Evolutionary conservation across 2,888 invertebrate genomes (phyloP).

Genomic region (Brachyptera putata): DNA sequence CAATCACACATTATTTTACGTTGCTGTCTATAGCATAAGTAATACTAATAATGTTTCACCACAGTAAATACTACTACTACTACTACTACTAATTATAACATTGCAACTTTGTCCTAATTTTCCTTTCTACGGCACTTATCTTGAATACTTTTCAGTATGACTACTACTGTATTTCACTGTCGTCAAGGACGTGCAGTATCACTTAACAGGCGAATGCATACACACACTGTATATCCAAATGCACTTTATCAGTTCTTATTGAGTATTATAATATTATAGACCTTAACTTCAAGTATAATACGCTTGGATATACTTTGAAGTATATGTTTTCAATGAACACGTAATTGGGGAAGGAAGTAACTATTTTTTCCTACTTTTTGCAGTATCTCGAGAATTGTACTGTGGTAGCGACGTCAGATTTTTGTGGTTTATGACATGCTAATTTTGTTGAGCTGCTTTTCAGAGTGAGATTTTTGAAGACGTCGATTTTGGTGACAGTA

Average conservation of each 20-base stretch:
- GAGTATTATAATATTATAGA: slow-evolving; percentile 12
- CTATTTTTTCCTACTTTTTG: slow-evolving; percentile 30
- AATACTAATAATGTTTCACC: background rate
- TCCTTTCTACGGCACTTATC: slow-evolving; percentile 60
- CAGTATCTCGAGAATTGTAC: slow-evolving; percentile 28
- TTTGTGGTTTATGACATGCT: slow-evolving; percentile 25
- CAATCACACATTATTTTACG: slow-evolving; percentile 41
- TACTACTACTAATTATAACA: slow-evolving; percentile 38
- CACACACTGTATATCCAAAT: slow-evolving; percentile 34
- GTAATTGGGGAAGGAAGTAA: slow-evolving; percentile 30
- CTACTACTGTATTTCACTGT: slow-evolving; percentile 33
- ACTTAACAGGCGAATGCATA: slow-evolving; percentile 30
- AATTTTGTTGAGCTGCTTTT: slow-evolving; percentile 34
- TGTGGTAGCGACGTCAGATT: slow-evolving; percentile 26
- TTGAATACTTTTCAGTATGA: slow-evolving; percentile 35
- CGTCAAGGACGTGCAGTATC: slow-evolving; percentile 29
- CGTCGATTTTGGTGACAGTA: slow-evolving; percentile 33
- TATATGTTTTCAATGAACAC: slow-evolving; percentile 32
- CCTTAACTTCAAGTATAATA: slow-evolving; percentile 20
- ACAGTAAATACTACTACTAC: slow-evolving; percentile 25
- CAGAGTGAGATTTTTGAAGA: slow-evolving; percentile 34
- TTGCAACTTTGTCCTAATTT: slow-evolving; percentile 47
- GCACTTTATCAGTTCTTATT: slow-evolving; percentile 30
- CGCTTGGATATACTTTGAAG: slow-evolving; percentile 37
- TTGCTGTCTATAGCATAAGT: slow-evolving; percentile 36